Percentiles rank a stretch among this genome's conserved stretches.
Conservation (phyloP, 2,113 vertebrate genomes). For the Antechinus flavipes region DNA sequence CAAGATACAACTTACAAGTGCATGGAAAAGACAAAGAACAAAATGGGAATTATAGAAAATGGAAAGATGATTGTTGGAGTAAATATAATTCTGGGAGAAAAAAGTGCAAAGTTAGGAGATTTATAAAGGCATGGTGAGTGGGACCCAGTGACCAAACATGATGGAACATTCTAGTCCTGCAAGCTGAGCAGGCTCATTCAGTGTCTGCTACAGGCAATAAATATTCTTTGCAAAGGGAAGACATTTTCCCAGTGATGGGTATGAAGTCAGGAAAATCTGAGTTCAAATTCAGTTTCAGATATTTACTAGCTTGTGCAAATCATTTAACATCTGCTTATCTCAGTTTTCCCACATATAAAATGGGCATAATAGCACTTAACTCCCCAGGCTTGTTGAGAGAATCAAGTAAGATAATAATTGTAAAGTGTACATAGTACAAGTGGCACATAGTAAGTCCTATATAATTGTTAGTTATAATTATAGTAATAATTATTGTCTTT, state of each 20-base stretch:
- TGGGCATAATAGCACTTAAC: not conserved
- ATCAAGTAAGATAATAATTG: not conserved
- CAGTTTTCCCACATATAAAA: not conserved
- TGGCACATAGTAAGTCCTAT: not conserved
- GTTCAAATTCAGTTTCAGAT: not conserved
- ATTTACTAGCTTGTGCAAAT: not conserved
- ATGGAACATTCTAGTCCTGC: not conserved
- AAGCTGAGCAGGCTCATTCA: not conserved
- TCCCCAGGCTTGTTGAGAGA: not conserved
- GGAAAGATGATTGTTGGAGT: not conserved
- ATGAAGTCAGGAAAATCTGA: not conserved
- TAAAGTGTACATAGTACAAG: not conserved
- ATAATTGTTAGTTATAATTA: not conserved
- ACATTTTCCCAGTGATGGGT: not conserved
- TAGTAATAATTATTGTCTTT: not conserved
- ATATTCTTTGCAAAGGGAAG: not conserved
- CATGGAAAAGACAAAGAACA: not conserved
- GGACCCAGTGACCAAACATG: not conserved
- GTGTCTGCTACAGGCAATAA: not conserved
- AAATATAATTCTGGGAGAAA: not conserved
- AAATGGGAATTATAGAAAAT: not conserved
- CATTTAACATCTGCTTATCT: not conserved
- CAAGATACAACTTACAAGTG: not conserved
- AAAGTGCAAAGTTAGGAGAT: not conserved
- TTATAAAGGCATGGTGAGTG: not conserved